Evolutionary conservation across 2,888 invertebrate species (phyloP), one percentile per base, ranked within the genome.

Genomic region (Oscheius myriophilus): DNA sequence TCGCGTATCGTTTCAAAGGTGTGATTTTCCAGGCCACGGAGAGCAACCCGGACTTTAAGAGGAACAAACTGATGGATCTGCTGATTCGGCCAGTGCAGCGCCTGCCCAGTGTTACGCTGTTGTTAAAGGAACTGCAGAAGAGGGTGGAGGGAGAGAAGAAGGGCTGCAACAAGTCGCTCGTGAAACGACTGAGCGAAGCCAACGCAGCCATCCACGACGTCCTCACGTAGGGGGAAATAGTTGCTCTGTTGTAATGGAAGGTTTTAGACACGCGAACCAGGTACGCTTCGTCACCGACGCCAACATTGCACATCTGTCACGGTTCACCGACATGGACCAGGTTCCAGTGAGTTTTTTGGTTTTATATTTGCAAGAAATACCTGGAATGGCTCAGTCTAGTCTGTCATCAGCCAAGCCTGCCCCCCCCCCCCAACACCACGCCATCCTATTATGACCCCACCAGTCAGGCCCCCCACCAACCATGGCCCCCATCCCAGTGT

Each of bases 61-160:
- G 96, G 82, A 96, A 97, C 89, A 93, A 92, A 86, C 90, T 98
- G 84, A 93, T 93, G 88, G 97, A 98, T 88, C 90, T 98, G 80
- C 91, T 98, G 89, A 97, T 98, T 86, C 91, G 97, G 87, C 97
- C 97, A 69, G 96, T 98, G 82, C 97, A 98, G 90, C 91, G 98
- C 87, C 90, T 98, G 88, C 96, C 97, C 83, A 95, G 95, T 89
- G 92, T 97, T 87, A 93, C 93, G 88, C 91, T 98, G 86, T 91
- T 98, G 83, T 90, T 98, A 85, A 94, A 61, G 39, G 66, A 57
- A 58, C 58, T 55, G 49, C 51, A 58, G 25, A 58, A 49, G 39
- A n/a, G 42, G 39, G 88, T 25, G 33, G 33, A 33, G 33, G 33
- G 33, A 33, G 33, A 33, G 33, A 33, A 33, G 33, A 33, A 93